Evolutionary conservation across 2,113 vertebrate genomes (phyloP), one percentile per base, ranked within the genome.

Genomic region (Sinocyclocheilus anophthalmus): DNA sequence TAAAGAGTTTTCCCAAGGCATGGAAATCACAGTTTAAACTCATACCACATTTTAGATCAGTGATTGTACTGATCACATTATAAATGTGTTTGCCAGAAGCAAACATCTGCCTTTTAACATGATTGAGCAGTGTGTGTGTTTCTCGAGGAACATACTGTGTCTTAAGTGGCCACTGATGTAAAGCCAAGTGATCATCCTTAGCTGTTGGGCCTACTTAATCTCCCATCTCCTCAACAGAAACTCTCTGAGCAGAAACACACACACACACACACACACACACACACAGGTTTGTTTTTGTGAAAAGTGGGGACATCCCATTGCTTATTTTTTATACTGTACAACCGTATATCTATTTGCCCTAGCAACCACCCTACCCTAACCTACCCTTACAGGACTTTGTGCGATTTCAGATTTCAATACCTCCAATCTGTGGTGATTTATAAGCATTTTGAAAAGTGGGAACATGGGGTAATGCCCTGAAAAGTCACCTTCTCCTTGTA

Each of bases 21-120:
- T n/a, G 67, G 67, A 24, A 83, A 72, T 45, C 24, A 65, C 37
- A 73, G 65, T 72, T 84, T 87, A 57, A 86, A 81, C 37, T 72
- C 63, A 33, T 81, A 53, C 37, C 81, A 84, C 81, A 69, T 88
- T 85, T 86, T 86, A 81, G 84, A 45, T 80, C 12, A 81, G 39
- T 22, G 84, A 42, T 37, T 65, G 48, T 78, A 81, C 65, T 20
- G 76, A 39, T 14, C 45, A 76, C 76, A 83, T 83, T 80, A 48
- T 45, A 14, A 9, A 37, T 59, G 24, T 69, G 30, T 39, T 63
- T 42, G 63, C 79, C 73, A 82, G 83, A 59, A 57, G 86, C 53
- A 33, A 87, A 87, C 79, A 84, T 84, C 83, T 81, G 76, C 81
- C 81, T 80, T 86, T 61, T 9, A 42, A 55, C 45, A 16, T 53